Base-by-base conservation (phyloP, 2,113 vertebrate genomes). In the Plotosus lineatus region DNA sequence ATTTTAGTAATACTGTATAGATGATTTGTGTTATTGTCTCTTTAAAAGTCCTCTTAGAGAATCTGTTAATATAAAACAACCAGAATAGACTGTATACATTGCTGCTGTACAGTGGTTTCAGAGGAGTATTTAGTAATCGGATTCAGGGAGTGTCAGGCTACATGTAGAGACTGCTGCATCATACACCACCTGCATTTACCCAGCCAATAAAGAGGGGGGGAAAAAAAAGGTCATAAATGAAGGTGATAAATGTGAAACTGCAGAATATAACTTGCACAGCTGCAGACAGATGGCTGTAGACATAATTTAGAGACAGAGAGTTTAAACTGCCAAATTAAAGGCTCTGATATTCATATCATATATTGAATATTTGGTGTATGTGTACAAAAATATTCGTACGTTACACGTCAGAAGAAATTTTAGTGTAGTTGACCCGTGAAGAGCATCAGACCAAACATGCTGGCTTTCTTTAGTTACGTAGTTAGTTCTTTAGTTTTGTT, bases 91-190 rank as follows among this genome's bases (percentile, higher is more conserved):
- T 65, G 33, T 83, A 85, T 79, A 68, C 83, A 87, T 73, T 72
- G 79, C 55, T 80, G 50, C 82, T 87, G 86, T 90, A 85, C 77
- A 63, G 46, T 78, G 83, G 88, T 89, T 89, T 88, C 85, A 85
- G 79, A 78, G 50, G 2, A 65, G 33, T 12, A 66, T 40, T 66
- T 40, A n/a, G 71, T 87, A 88, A 91, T 91, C 83, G 75, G 87
- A 81, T 88, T 78, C 75, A 55, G 74, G 77, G 73, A 68, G 84
- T 84, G 75, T 86, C 81, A 80, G 56, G 83, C 36, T 63, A 77
- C 72, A 85, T 68, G 38, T 82, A 85, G 82, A 61, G 68, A 75
- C 84, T 48, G 87, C 81, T 69, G 78, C 42, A 77, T 69, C 74
- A 79, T 80, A 44, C 69, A 83, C 53, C 56, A 50, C 65, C 71